phyloP scores from a whole-genome alignment of 2,888 invertebrate species.

The Aleiodes leptofemur region DNA sequence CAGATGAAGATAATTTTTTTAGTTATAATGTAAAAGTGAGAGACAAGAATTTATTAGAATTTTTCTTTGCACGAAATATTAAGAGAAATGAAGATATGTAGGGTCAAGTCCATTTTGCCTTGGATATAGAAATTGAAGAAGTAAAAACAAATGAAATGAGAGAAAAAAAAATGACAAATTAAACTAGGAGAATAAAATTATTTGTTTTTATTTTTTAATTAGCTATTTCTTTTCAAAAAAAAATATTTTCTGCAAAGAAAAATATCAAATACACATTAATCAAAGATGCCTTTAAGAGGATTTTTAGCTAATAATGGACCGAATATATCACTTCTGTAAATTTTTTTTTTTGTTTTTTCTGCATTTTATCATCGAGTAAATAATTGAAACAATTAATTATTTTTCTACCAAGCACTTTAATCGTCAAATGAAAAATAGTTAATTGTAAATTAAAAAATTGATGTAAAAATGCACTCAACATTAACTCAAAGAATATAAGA shows the following conservation, averaged over 20 bases:
- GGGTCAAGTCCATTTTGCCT: no score
- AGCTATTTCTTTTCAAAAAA: background rate
- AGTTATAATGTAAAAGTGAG: constrained; percentile 5
- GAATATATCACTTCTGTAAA: background rate
- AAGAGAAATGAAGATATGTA: no score
- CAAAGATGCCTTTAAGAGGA: constrained; percentile 30
- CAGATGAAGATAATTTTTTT: background rate
- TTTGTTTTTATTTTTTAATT: background rate
- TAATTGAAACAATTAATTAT: constrained; percentile 3
- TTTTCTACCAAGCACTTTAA: background rate
- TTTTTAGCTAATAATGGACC: constrained; percentile 17
- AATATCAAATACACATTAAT: constrained; percentile 18
- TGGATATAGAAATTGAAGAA: no score
- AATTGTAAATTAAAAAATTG: background rate
- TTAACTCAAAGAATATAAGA: background rate
- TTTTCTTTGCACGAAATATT: constrained; percentile 27
- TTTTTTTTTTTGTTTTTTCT: background rate
- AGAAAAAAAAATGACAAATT: no score
- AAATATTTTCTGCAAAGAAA: constrained; percentile 25
- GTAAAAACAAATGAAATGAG: no score
- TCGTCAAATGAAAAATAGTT: background rate
- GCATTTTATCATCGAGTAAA: constrained; percentile 20
- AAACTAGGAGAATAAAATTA: no score
- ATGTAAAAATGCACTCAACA: background rate
- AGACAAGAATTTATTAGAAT: constrained; percentile 17